Base-by-base conservation (phyloP, 2,888 invertebrate genomes). In the Emmelina monodactyla region DNA sequence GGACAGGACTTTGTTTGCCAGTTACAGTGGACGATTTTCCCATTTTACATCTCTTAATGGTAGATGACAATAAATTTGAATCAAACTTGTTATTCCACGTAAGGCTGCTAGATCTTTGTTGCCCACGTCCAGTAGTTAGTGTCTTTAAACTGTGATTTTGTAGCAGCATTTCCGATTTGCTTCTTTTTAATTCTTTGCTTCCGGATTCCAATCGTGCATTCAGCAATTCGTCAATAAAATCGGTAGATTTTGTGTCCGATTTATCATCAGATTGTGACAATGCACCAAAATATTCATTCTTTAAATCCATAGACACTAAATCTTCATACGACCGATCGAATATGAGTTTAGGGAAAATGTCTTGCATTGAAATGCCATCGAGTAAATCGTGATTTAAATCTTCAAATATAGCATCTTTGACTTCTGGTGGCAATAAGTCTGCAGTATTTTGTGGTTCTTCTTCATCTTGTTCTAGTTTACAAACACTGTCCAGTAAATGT, bases 281-380 rank as follows among this genome's bases (percentile, higher is more conserved):
- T 28, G 62, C 66, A 34, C 73, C 79, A 44, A 85, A 84, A 35
- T 73, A 73, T 47, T 87, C 87, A 40, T 79, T 82, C 53, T 85
- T 86, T 37, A 85, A 72, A 53, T 89, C 88, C 60, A 85, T 81
- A 9, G 73, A 75, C 37, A 84, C 66, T 36, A 88, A 65, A 56
- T 88, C 88, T 55, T 88, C 88, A 51, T 86, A 88, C 32, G 84
- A 85, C 6, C 14, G 82, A 85, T 84, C 38, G 84, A 25, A 25
- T 25, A 25, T 25, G 3, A 29, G 62, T 55, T 87, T 87, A 11
- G 88, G 88, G 49, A 91, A 90, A 49, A 92, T 91, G 54, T 92
- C 92, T 66, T 92, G 88, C 85, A 92, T 89, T 2, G 91, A 91
- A 53, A 92, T 91, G 7, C 91, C 91, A 58, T 92, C 91, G 15